A percentile compares a stretch with the other conserved stretches of the same genome.
phyloP scores from a whole-genome alignment of 2,888 invertebrate genomes.

The Andrena hattorfiana region DNA sequence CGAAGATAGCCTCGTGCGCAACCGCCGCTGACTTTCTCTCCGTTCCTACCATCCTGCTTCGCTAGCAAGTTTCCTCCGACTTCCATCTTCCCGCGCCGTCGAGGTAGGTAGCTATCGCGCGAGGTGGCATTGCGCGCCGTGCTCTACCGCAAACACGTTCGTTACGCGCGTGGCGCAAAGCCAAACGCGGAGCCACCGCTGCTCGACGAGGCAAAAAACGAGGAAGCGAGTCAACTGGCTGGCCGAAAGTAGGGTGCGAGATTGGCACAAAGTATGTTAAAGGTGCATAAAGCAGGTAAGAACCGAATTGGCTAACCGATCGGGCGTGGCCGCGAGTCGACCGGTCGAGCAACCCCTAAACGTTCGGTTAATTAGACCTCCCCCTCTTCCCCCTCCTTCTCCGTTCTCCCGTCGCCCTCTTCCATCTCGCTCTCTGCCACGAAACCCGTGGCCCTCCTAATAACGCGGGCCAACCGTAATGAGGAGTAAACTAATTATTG shows the following conservation, averaged over 20 bases:
- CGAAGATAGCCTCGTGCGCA: constrained; percentile 74
- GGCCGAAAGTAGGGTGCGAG: constrained; percentile 20
- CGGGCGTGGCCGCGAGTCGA: constrained; percentile 78
- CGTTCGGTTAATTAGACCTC: constrained; percentile 82
- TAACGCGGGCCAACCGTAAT: constrained; percentile 82
- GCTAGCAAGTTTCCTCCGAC: neutral
- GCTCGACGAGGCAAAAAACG: neutral
- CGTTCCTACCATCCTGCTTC: neutral
- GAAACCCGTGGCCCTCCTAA: constrained; percentile 73
- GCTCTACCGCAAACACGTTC: too few species aligned
- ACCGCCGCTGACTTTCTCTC: constrained; percentile 53
- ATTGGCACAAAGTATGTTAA: constrained; percentile 66
- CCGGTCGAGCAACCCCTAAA: constrained; percentile 80
- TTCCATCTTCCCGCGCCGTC: neutral
- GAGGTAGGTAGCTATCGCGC: too few species aligned
- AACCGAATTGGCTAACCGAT: constrained; percentile 66
- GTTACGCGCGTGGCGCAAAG: neutral
- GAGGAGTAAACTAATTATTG: constrained; percentile 84
- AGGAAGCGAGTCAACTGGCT: neutral
- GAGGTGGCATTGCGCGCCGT: too few species aligned
- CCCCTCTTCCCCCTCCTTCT: constrained; percentile 61
- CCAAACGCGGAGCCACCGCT: neutral
- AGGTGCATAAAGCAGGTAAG: constrained; percentile 68
- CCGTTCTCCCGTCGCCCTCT: constrained; percentile 41
- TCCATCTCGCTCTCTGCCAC: constrained; percentile 49